phyloP scores from a whole-genome alignment of 1,140 invertebrate genomes.

The Cyclargus thomasi region DNA sequence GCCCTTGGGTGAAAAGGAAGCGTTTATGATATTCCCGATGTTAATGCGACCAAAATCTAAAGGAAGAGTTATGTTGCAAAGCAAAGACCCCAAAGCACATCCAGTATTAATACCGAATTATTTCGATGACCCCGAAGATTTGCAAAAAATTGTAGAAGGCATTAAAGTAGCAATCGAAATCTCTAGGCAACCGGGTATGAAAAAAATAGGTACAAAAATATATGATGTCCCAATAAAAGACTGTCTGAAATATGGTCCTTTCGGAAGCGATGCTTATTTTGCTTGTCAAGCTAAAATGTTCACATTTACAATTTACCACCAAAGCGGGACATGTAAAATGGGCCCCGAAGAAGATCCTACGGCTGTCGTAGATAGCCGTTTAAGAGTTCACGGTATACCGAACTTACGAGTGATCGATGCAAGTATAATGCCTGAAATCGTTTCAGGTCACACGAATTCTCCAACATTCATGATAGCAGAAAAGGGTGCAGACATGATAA shows the following conservation, averaged over 20 bases:
- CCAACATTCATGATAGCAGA: constrained; percentile 80
- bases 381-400: constrained; percentile 81
- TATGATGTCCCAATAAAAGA: constrained; percentile 78
- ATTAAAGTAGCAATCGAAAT: constrained; percentile 78
- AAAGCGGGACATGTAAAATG: constrained; percentile 91
- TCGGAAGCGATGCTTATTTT: constrained; percentile 83
- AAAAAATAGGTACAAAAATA: constrained; percentile 76
- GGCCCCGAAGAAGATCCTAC: constrained; percentile 79
- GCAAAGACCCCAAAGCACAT: constrained; percentile 82
- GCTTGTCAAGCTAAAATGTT: constrained; percentile 82
- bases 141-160: constrained; percentile 79
- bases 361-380: constrained; percentile 82
- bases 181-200: constrained; percentile 76
- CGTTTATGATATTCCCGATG: constrained; percentile 81
- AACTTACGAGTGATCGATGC: constrained; percentile 86
- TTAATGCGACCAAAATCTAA: constrained; percentile 84
- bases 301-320: constrained; percentile 86
- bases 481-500: constrained; percentile 78
- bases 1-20: constrained; percentile 71
- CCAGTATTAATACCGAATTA: constrained; percentile 91
- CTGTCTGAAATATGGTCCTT: constrained; percentile 77
- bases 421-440: constrained; percentile 82
- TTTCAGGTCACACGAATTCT: constrained; percentile 78
- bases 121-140: constrained; percentile 79
- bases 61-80: constrained; percentile 81